These are phyloP conservation scores for Caenorhabditis sp. DNA, from an alignment of 2,888 invertebrate genomes.

Conservation along the genomic window DNA sequence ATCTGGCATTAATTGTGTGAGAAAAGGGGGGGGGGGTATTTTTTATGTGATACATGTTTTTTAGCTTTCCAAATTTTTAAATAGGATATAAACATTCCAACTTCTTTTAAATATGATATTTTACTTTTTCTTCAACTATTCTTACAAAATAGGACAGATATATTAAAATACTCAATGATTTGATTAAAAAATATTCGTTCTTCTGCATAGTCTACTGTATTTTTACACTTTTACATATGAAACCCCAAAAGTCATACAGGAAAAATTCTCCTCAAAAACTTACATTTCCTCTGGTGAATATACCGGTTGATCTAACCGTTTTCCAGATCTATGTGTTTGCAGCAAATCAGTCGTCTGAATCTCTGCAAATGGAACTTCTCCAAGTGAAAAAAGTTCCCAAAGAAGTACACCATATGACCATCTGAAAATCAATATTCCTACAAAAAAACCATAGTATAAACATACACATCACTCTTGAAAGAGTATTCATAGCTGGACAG, in stretches of 20 bases:
- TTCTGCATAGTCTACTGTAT: no score
- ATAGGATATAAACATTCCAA: no score
- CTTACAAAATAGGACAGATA: no score
- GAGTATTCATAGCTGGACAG: constrained; percentile 60
- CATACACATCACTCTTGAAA: constrained; percentile 63
- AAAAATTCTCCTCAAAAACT: constrained; percentile 9
- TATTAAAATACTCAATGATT: no score
- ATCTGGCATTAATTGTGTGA: background rate
- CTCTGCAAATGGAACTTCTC: constrained; percentile 61
- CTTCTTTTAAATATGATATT: no score
- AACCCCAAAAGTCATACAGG: background rate
- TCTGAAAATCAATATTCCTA: constrained; percentile 37
- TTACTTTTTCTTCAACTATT: no score
- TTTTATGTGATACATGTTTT: no score
- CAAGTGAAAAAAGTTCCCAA: constrained; percentile 64
- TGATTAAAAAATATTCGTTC: no score
- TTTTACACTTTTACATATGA: no score
- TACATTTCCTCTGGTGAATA: constrained; percentile 61
- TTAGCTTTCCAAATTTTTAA: no score
- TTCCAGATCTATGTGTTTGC: constrained; percentile 47
- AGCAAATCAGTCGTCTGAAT: constrained; percentile 59
- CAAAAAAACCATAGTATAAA: constrained; percentile 8
- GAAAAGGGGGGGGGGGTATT: background rate
- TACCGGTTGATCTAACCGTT: constrained; percentile 56
- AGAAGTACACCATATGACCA: constrained; percentile 65